Evolutionary conservation across 92 coral and sea anemone genomes (phyloP), one percentile per base, ranked within the genome.

Genomic region (Actinostola sp.): DNA sequence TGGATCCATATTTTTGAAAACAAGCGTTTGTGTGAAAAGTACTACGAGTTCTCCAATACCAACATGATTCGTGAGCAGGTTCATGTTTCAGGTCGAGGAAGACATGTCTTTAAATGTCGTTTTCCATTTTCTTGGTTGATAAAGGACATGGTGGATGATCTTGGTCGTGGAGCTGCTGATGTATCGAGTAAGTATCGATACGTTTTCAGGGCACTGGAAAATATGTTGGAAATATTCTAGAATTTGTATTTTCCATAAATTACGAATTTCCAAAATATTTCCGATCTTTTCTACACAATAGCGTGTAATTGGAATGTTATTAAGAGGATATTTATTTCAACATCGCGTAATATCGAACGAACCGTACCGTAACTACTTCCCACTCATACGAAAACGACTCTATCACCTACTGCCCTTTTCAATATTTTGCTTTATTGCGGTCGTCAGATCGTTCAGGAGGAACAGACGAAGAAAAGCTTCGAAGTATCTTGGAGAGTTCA

Each of bases 81-180:
- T 27, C 57, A 66, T 15, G 82, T 79, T 10, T 84, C 93, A 54
- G 97, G 97, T 30, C 74, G 73, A 42, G 91, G 91, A 15, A 67
- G 69, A 26, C 97, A 85, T 41, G 27, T 24, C 28, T 92, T 84
- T 50, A 57, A 41, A 8, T 79, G 82, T 63, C 29, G 53, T 39
- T 88, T 92, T 61, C 97, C 97, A 2, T 92, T 92, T 68, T 88
- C 97, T 15, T 84, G 82, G 79, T 51, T 91, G 17, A 72, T 91
- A 55, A 88, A 81, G 59, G 78, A 85, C 36, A 33, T 50, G 43
- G 60, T 79, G 27, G 92, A 83, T 34, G 66, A 61, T 28, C 33
- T 74, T 59, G 43, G 74, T 56, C 72, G 72, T 54, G 77, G 59
- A 48, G 85, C 86, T 11, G 9, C 53, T 25, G 66, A 63, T 50